Percentiles rank a stretch among this genome's conserved stretches.
These are phyloP conservation scores for cat (Felis catus) DNA, from an alignment of 2,113 vertebrate genomes.

Conservation along the genomic window DNA sequence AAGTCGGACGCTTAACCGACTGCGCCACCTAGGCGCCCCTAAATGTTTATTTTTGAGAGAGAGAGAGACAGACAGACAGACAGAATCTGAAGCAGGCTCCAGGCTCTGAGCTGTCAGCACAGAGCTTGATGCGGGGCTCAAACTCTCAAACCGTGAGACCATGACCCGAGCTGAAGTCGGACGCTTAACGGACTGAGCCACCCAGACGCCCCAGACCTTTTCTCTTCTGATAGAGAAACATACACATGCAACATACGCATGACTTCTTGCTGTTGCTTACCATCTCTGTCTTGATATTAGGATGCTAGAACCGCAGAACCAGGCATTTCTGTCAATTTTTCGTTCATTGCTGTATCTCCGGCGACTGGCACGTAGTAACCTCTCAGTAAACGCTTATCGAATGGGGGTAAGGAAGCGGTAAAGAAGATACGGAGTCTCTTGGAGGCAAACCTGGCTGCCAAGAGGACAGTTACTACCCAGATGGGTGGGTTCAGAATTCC, in stretches of 20 bases:
- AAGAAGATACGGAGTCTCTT: background rate
- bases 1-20: too few relatives aligned
- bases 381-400: background rate
- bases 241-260: fast-evolving
- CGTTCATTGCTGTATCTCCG: background rate
- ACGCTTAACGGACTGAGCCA: too few relatives aligned
- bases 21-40: too few relatives aligned
- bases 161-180: too few relatives aligned
- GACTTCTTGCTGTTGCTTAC: background rate
- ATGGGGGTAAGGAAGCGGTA: background rate
- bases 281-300: background rate
- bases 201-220: too few relatives aligned
- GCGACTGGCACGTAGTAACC: background rate
- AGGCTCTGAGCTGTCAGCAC: too few relatives aligned
- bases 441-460: background rate
- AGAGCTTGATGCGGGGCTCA: fast-evolving
- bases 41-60: too few relatives aligned
- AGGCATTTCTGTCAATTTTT: background rate
- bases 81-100: too few relatives aligned
- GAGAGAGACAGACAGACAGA: too few relatives aligned
- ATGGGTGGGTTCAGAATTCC: background rate
- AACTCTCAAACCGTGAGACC: too few relatives aligned
- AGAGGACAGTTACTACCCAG: background rate
- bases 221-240: background rate
- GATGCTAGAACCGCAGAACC: background rate